These are phyloP conservation scores for Halcyon badia DNA, from an alignment of 2,797 vertebrate species.

Conservation along the genomic window DNA sequence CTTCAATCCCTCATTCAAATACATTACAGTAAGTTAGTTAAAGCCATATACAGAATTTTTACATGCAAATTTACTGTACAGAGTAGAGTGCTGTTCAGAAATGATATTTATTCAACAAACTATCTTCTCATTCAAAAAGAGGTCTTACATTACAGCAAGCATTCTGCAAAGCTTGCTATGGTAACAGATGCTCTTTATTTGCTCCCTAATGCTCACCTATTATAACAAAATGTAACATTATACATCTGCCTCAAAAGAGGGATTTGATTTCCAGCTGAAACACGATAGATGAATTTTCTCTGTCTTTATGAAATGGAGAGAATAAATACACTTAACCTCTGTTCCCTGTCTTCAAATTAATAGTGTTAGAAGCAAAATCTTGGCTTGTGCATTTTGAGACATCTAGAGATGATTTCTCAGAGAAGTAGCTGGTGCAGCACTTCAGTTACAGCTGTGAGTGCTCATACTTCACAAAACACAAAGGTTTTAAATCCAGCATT, in stretches of 20 bases:
- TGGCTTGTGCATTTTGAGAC: background rate
- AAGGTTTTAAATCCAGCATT: background rate
- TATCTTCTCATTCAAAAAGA: background rate
- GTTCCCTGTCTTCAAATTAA: background rate
- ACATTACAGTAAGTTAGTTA: background rate
- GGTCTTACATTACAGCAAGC: background rate
- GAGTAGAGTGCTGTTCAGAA: background rate
- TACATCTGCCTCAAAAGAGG: slow-evolving; percentile 7
- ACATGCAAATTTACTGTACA: background rate
- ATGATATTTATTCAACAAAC: background rate
- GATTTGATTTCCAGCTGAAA: slow-evolving; percentile 24
- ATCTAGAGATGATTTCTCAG: background rate
- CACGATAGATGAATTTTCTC: background rate
- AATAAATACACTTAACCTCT: slow-evolving; percentile 28
- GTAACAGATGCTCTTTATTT: slow-evolving; percentile 15
- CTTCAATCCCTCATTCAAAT: background rate
- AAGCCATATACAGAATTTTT: background rate
- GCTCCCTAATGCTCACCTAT: background rate
- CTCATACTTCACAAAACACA: background rate
- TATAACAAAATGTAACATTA: background rate
- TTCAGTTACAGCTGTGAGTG: background rate
- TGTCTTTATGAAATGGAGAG: slow-evolving; percentile 32
- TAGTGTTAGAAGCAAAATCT: background rate
- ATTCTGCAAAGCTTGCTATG: background rate
- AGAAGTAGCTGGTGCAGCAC: background rate